Base-by-base conservation (phyloP, 2,797 vertebrate genomes). In the Tenualosa thibaudeaui region DNA sequence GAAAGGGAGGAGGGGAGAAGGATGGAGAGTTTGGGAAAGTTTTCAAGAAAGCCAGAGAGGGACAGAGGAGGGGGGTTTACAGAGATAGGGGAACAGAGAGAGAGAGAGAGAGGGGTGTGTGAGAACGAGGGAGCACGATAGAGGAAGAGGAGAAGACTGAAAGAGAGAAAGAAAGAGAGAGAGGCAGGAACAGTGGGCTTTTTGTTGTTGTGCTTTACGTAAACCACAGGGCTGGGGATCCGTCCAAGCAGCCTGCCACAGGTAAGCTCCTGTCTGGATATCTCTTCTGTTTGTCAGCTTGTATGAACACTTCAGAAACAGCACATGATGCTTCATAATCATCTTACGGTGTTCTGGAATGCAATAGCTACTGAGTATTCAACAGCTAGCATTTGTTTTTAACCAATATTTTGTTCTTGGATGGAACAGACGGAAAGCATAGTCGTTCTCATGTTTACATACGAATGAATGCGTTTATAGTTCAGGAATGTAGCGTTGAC, bases 231-330 rank as follows among this genome's bases (percentile, higher is more conserved):
- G 65, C 88, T 88, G 88, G 89, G 88, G 81, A 86, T 89, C 85
- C 88, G 87, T 43, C 85, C 89, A 3, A 89, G 90, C 81, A 85
- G 86, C 88, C 89, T 90, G 87, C 88, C 88, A 81, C 85, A 90
- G 89, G 88, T 88, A 91, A 86, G 86, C 50, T 8, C 15, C 31
- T 31, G 5, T 75, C 65, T 71, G 24, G 13, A 4, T 3, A 3
- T 71, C 65, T 71, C 9, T 5, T 71, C 26, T 71, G 2, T 68
- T 71, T 58, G 3, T 58, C 3, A 5, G 19, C 5, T n/a, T 22
- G 56, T 0, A 6, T 22, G 1, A 58, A 58, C 56, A 4, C 56
- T 58, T 22, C 19, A 22, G 17, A 22, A 58, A 58, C 56, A 22
- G 56, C 19, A 58, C 56, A 22, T 22, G 5, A 58, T 19, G 56